These are phyloP conservation scores for Tiliacea citrago DNA, from an alignment of 2,888 invertebrate genomes.

Conservation along the genomic window DNA sequence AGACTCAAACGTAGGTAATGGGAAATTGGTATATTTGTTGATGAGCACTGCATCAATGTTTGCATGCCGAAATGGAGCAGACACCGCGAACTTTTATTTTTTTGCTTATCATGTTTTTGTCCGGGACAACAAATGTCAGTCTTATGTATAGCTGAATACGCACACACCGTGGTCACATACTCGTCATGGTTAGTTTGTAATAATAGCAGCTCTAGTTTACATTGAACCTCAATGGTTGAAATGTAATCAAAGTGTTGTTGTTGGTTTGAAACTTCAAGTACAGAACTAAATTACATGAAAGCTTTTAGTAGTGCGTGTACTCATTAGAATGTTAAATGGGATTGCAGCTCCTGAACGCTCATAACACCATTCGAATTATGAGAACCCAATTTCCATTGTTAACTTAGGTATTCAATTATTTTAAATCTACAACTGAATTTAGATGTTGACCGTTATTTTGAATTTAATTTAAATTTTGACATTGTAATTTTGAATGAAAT, in stretches of 20 bases:
- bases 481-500: no score
- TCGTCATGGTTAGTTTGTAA: not conserved
- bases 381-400: not conserved
- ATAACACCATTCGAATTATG: not conserved
- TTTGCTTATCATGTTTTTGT: no score
- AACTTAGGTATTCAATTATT: no score
- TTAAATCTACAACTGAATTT: no score
- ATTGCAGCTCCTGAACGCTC: not conserved
- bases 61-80: no score
- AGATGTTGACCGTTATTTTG: no score
- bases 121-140: no score
- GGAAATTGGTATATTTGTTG: not conserved
- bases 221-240: not conserved
- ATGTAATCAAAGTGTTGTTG: constrained; percentile 11
- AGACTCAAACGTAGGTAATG: constrained; percentile 12
- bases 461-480: no score
- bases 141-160: not conserved
- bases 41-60: no score
- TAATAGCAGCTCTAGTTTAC: not conserved
- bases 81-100: no score
- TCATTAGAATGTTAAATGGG: not conserved
- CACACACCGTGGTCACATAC: not conserved
- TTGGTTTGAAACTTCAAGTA: not conserved
- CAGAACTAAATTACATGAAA: not conserved
- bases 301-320: constrained; percentile 5